phyloP scores from a whole-genome alignment of 2,797 vertebrate species.

The Brachyrhaphis roseni region DNA sequence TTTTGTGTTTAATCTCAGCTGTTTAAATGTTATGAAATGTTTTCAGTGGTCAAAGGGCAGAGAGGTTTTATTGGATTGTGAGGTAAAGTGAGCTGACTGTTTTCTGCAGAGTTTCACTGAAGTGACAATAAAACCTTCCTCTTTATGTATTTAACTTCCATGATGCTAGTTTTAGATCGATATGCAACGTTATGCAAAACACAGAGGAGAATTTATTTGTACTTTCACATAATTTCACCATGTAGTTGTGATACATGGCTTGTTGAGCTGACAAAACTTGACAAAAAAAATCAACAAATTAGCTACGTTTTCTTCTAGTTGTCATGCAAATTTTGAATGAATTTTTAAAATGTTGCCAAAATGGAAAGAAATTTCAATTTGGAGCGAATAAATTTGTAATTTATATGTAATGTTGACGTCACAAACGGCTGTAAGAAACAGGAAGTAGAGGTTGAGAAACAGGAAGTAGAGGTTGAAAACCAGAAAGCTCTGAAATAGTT shows the following conservation, averaged over 20 bases:
- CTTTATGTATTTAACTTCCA: not conserved
- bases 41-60: not conserved
- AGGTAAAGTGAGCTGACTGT: not conserved
- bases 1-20: not conserved
- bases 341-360: no score
- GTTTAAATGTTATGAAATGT: not conserved
- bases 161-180: not conserved
- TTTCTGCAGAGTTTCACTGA: not conserved
- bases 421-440: no score
- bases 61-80: not conserved
- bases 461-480: no score
- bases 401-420: no score
- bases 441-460: no score
- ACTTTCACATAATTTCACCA: not conserved
- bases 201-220: not conserved
- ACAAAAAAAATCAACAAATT: no score
- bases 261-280: no score
- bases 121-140: not conserved
- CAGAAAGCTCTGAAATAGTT: no score
- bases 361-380: no score
- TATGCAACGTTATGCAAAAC: not conserved
- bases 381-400: no score
- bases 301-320: no score
- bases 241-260: not conserved
- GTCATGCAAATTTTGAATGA: no score